phyloP scores from a whole-genome alignment of 1,140 invertebrate genomes.

The Drusus annulatus region DNA sequence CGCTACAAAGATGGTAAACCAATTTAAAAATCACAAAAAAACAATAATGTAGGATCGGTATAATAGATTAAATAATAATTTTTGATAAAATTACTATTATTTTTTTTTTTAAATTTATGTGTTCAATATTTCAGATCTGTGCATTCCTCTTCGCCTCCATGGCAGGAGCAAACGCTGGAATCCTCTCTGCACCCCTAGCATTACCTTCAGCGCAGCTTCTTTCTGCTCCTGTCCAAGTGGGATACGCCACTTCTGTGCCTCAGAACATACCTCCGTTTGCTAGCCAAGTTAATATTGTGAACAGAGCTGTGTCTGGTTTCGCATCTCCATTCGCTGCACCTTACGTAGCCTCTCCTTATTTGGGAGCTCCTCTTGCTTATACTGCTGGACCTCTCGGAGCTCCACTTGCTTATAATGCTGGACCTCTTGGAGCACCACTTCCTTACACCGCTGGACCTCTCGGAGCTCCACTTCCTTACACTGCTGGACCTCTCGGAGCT shows the following conservation, averaged over 20 bases:
- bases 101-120: too few relatives aligned
- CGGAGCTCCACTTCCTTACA: conserved; percentile 56
- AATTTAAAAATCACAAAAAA: neutral
- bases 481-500: conserved; percentile 51
- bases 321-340: conserved; percentile 59
- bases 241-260: conserved; percentile 68
- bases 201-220: conserved; percentile 43
- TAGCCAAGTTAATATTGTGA: conserved; percentile 70
- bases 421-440: conserved; percentile 60
- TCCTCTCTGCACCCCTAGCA: conserved; percentile 54
- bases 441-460: conserved; percentile 61
- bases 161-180: conserved; percentile 44
- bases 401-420: conserved; percentile 58
- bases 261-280: conserved; percentile 73
- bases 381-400: conserved; percentile 55
- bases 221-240: conserved; percentile 62
- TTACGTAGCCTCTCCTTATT: conserved; percentile 44
- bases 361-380: conserved; percentile 26
- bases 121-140: conserved; percentile 52
- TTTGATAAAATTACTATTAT: too few relatives aligned
- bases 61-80: too few relatives aligned
- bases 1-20: conserved; percentile 49
- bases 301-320: conserved; percentile 64
- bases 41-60: too few relatives aligned
- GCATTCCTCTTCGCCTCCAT: conserved; percentile 44